Evolutionary conservation across 2,113 vertebrate genomes (phyloP).

Genomic region (Amphiprion percula): DNA sequence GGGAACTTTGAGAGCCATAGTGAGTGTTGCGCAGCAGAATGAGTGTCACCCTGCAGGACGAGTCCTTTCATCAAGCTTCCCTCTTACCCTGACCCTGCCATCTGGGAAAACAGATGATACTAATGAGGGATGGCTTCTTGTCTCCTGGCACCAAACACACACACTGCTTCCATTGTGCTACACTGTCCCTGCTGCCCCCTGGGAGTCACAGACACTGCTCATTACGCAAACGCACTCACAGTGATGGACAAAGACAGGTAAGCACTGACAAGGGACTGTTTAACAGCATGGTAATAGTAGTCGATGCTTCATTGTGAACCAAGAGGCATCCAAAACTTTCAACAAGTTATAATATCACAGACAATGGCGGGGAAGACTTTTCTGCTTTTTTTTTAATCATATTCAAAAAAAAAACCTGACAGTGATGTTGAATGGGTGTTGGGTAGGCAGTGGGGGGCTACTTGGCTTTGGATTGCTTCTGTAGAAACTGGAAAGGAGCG

Average conservation of each 20-base stretch:
- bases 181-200: constrained; percentile 66
- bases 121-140: constrained; percentile 84
- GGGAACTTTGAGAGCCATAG: constrained; percentile 50
- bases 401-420: constrained; percentile 9
- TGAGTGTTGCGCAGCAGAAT: constrained; percentile 51
- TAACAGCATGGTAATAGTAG: not conserved
- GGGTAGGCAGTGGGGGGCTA: constrained; percentile 42
- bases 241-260: constrained; percentile 49
- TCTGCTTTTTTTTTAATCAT: constrained; percentile 8
- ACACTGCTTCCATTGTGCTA: constrained; percentile 78
- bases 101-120: constrained; percentile 84
- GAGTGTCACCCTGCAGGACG: constrained; percentile 75
- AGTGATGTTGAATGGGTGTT: constrained; percentile 42
- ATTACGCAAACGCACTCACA: constrained; percentile 51
- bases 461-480: constrained; percentile 65
- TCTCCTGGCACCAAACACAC: constrained; percentile 72
- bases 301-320: constrained; percentile 5
- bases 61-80: constrained; percentile 80
- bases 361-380: constrained; percentile 6
- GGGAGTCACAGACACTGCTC: constrained; percentile 62
- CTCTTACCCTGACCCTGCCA: constrained; percentile 79
- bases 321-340: constrained; percentile 11
- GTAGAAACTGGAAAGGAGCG: constrained; percentile 65
- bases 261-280: constrained; percentile 17
- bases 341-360: constrained; percentile 19